Evolutionary conservation across 2,888 invertebrate genomes (phyloP), one percentile per base, ranked within the genome.

Genomic region (Idaea dimidiata): DNA sequence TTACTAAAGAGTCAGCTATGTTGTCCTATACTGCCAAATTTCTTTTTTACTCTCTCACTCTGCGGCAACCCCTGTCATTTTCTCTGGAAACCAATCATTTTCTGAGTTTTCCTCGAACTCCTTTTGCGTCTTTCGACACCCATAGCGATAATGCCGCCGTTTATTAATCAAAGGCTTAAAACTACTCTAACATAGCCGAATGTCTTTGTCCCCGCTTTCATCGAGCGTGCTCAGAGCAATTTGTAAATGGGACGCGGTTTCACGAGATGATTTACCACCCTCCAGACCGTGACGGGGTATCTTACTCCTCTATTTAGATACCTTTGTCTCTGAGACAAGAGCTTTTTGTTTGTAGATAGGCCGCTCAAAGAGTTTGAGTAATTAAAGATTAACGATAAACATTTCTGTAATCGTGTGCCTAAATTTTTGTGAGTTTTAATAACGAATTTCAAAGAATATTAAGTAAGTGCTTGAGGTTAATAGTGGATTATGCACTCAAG

Each of bases 211-310:
- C 43, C 43, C 74, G 76, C 74, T 78, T 79, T 82, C 81, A 85
- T 83, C 82, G 83, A 81, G 78, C 79, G 76, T 74, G 72, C 76
- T 77, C 74, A 67, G 77, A 80, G 84, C 87, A 89, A 90, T 89
- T 90, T 90, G 83, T 85, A 88, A 87, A 89, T 88, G 87, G 89
- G 84, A 79, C 80, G 83, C 73, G 78, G 78, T 79, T 74, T 70
- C 63, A 66, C 64, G 73, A 74, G 75, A 80, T 80, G 79, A 80
- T 82, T 82, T 80, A 79, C 77, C 80, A 72, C 73, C 74, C 75
- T 68, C 63, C 67, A 72, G 54, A 17, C 68, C 69, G 70, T 72
- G 70, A 70, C 66, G 67, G 70, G 62, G 64, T 68, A 67, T 63
- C 68, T 61, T 59, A 62, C 66, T 66, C 68, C 63, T 65, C 64